phyloP scores from a whole-genome alignment of 2,888 invertebrate species.

The Acanthosepion lycidas region DNA sequence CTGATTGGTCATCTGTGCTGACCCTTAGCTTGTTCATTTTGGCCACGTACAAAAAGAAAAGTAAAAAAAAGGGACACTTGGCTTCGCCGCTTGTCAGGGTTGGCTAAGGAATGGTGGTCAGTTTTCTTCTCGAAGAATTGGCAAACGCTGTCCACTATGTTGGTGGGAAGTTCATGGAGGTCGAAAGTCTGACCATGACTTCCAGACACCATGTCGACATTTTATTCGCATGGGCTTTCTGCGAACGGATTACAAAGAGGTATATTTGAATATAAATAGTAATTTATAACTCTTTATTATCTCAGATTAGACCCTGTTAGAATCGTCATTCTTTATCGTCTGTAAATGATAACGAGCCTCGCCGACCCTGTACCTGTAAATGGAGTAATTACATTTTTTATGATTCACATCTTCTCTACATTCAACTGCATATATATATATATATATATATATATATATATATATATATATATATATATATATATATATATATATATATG shows the following conservation, averaged over 20 bases:
- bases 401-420: not conserved
- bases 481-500: not conserved
- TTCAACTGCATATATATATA: not conserved
- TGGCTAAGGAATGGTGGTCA: not conserved
- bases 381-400: not conserved
- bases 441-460: not conserved
- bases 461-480: not conserved
- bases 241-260: not conserved
- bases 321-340: not conserved
- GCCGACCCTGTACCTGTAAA: not conserved
- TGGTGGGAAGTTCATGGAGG: not conserved
- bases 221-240: not conserved
- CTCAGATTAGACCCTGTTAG: not conserved
- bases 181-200: not conserved
- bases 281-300: not conserved
- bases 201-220: constrained; percentile 6
- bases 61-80: not conserved
- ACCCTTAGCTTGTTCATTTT: not conserved
- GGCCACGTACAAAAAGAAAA: not conserved
- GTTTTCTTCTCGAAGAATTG: not conserved
- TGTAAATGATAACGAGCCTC: not conserved
- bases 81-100: not conserved
- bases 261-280: not conserved
- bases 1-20: not conserved
- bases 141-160: not conserved